These are phyloP conservation scores for Marasmarcha lunaedactyla DNA, from an alignment of 2,888 invertebrate species.

Conservation along the genomic window DNA sequence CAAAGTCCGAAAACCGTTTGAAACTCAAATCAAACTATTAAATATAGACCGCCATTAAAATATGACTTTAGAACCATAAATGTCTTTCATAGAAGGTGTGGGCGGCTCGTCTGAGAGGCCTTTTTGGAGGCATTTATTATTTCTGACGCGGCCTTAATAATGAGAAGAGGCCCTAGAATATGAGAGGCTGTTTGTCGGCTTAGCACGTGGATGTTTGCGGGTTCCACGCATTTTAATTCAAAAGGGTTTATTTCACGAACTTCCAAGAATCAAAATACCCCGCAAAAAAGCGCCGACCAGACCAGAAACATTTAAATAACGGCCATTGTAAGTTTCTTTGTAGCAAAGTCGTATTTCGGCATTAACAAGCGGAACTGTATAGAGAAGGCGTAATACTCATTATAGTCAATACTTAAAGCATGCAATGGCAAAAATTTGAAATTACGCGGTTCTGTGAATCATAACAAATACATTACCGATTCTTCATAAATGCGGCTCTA, in stretches of 20 bases:
- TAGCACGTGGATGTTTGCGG: constrained; percentile 36
- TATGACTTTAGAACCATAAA: constrained; percentile 47
- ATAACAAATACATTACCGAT: constrained; percentile 27
- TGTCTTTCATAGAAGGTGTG: constrained; percentile 29
- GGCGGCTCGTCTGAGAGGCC: constrained; percentile 27
- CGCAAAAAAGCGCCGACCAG: constrained; percentile 22
- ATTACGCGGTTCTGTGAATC: constrained; percentile 33
- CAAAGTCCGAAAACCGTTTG: constrained; percentile 22
- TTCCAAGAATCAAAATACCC: constrained; percentile 36
- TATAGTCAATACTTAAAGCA: constrained; percentile 1
- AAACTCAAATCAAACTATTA: constrained; percentile 42
- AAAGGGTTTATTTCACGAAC: constrained; percentile 36
- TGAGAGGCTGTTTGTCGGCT: constrained; percentile 39
- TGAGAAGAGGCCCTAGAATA: constrained; percentile 27
- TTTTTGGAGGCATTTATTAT: constrained; percentile 45
- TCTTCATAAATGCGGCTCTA: constrained; percentile 31
- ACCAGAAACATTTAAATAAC: background rate
- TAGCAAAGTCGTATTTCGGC: background rate
- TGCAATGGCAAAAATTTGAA: constrained; percentile 15
- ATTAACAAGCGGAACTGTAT: constrained; percentile 1
- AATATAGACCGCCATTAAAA: constrained; percentile 43
- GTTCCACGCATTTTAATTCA: constrained; percentile 31
- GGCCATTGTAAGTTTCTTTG: background rate
- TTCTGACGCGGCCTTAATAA: constrained; percentile 44
- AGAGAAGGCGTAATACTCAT: constrained; percentile 4